Conservation (phyloP, 2,888 invertebrate genomes). For the Ommatoiulus sabulosus region DNA sequence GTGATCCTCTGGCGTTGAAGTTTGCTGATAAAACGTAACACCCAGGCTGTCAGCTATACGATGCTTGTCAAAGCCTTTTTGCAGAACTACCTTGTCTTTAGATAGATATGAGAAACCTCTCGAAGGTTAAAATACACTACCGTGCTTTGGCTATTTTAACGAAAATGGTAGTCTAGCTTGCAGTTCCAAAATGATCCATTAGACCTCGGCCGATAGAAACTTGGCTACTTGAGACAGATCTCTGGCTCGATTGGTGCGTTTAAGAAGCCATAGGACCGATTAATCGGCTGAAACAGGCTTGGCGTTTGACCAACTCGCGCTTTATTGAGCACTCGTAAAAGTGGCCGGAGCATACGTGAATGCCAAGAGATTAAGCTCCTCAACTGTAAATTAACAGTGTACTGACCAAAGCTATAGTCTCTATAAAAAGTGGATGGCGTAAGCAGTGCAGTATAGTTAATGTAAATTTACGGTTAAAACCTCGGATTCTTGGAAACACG, state of each 20-base stretch:
- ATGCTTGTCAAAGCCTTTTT: background rate
- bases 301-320: background rate
- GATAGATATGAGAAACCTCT: background rate
- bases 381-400: background rate
- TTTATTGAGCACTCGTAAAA: background rate
- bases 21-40: background rate
- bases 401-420: background rate
- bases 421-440: background rate
- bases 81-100: background rate
- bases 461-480: no score
- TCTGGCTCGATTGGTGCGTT: slow-evolving; percentile 13
- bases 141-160: background rate
- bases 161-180: background rate
- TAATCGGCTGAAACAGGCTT: background rate
- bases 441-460: no score
- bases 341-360: background rate
- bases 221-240: slow-evolving; percentile 15
- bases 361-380: background rate
- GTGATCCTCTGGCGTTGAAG: background rate
- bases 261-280: background rate
- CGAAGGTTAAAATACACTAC: background rate
- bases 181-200: background rate
- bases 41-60: background rate
- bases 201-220: background rate
- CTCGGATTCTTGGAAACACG: no score